Percentiles rank a stretch among this genome's conserved stretches.
Evolutionary conservation across 1,140 invertebrate species (phyloP).

Genomic region (Dinothrombium tinctorium): DNA sequence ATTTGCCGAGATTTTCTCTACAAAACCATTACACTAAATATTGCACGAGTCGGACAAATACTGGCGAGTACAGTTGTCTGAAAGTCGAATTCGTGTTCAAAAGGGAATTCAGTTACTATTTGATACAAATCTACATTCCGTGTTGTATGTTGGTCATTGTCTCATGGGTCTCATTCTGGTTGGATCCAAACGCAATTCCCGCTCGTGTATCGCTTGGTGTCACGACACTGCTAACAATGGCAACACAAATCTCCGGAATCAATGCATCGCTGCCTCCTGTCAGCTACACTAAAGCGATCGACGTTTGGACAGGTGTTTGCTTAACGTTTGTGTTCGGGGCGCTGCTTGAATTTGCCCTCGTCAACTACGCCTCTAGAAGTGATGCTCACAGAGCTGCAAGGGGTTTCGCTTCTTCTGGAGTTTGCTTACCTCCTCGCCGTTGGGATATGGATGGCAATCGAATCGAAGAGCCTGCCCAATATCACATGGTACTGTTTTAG

Average conservation of each 20-base stretch:
- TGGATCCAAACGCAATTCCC: slow-evolving; percentile 85
- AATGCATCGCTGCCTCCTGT: slow-evolving; percentile 88
- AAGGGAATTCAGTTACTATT: slow-evolving; percentile 90
- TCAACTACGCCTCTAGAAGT: slow-evolving; percentile 83
- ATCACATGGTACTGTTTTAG: neutral
- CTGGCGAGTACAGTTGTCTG: slow-evolving; percentile 81
- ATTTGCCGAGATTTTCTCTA: slow-evolving; percentile 71
- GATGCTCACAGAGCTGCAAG: slow-evolving; percentile 36
- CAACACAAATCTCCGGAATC: slow-evolving; percentile 73
- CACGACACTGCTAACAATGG: slow-evolving; percentile 85
- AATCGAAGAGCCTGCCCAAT: neutral
- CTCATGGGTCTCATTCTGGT: slow-evolving; percentile 91
- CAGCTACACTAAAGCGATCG: slow-evolving; percentile 87
- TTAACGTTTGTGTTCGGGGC: slow-evolving; percentile 89
- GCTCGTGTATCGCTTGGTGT: slow-evolving; percentile 82
- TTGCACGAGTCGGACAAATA: slow-evolving; percentile 86
- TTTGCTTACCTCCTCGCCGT: neutral
- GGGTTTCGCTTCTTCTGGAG: neutral
- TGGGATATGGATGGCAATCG: slow-evolving; percentile 2
- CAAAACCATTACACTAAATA: slow-evolving; percentile 76
- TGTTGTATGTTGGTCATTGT: slow-evolving; percentile 93
- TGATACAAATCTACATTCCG: slow-evolving; percentile 89
- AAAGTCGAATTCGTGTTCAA: slow-evolving; percentile 86
- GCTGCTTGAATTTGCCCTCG: slow-evolving; percentile 81
- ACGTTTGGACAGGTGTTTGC: slow-evolving; percentile 92